A percentile compares a stretch with the other conserved stretches of the same genome.
Conservation (phyloP, 2,113 vertebrate species). For the Theristicus caerulescens region DNA sequence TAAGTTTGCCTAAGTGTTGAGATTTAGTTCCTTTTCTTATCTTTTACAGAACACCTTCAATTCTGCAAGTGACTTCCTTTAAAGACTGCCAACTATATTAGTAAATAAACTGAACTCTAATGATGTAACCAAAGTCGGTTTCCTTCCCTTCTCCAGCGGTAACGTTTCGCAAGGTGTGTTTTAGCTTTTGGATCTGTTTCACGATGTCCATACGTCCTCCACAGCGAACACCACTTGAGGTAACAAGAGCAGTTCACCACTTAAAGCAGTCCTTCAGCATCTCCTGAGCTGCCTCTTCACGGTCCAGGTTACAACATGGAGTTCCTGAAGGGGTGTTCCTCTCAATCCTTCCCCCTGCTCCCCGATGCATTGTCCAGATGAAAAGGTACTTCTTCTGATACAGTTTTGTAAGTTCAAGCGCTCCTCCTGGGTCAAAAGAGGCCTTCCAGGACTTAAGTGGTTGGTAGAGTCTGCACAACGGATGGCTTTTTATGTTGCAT, state of each 20-base stretch:
- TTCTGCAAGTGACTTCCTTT: conserved; percentile 69
- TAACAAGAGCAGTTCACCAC: conserved; percentile 81
- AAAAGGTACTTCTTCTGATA: conserved; percentile 64
- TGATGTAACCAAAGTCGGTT: conserved; percentile 56
- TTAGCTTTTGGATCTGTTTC: conserved; percentile 22
- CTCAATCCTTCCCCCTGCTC: conserved; percentile 50
- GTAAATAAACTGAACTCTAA: conserved; percentile 72
- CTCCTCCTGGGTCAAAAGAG: conserved; percentile 87
- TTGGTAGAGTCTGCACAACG: conserved; percentile 73
- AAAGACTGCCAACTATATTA: conserved; percentile 66
- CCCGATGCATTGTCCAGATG: conserved; percentile 45
- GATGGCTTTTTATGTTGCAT: conserved; percentile 99
- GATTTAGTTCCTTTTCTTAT: not conserved
- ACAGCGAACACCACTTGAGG: conserved; percentile 86
- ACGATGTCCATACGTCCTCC: conserved; percentile 66
- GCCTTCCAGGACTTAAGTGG: conserved; percentile 75
- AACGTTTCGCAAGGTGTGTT: conserved; percentile 23
- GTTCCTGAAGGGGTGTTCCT: conserved; percentile 41
- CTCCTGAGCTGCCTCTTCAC: conserved; percentile 70
- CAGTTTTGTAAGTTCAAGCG: conserved; percentile 76
- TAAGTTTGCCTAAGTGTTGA: not conserved
- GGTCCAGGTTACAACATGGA: conserved; percentile 48
- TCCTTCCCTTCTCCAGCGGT: conserved; percentile 56
- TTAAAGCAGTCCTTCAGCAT: conserved; percentile 68
- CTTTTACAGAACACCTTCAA: conserved; percentile 9